Percentiles rank a stretch among this genome's conserved stretches.
Evolutionary conservation across 2,888 invertebrate species (phyloP).

Genomic region (Clunio marinus): DNA sequence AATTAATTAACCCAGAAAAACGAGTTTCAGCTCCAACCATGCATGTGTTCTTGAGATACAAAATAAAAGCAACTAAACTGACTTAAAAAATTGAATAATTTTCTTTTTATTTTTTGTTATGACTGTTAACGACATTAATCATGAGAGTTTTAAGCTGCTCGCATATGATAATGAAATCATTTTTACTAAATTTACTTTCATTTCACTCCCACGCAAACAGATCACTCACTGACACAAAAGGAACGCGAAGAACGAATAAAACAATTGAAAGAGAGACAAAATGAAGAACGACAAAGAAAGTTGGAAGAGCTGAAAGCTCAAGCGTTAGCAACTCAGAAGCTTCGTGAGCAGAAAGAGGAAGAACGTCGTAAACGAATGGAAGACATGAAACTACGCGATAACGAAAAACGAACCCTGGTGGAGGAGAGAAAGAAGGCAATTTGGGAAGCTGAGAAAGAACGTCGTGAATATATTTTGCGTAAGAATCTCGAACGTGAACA

Average conservation of each 20-base stretch:
- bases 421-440: conserved; percentile 86
- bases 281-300: conserved; percentile 71
- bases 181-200: background rate
- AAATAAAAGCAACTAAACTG: no score
- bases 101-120: background rate
- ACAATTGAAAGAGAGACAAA: conserved; percentile 37
- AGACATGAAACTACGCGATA: conserved; percentile 74
- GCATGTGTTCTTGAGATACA: background rate
- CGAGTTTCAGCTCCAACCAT: background rate
- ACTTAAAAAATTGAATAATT: background rate
- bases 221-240: conserved; percentile 17
- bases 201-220: background rate
- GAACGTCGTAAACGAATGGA: conserved; percentile 77
- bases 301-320: conserved; percentile 85
- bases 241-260: conserved; percentile 38
- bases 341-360: conserved; percentile 83
- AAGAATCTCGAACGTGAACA: conserved; percentile 82
- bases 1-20: background rate
- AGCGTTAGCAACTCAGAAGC: conserved; percentile 82
- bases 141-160: background rate
- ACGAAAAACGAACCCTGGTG: conserved; percentile 67
- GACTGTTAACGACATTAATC: conserved; percentile 20
- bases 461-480: conserved; percentile 78
- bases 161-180: background rate
- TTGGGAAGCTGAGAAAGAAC: conserved; percentile 81